These are phyloP conservation scores for Crematogaster levior DNA, from an alignment of 2,888 invertebrate species.

Conservation along the genomic window DNA sequence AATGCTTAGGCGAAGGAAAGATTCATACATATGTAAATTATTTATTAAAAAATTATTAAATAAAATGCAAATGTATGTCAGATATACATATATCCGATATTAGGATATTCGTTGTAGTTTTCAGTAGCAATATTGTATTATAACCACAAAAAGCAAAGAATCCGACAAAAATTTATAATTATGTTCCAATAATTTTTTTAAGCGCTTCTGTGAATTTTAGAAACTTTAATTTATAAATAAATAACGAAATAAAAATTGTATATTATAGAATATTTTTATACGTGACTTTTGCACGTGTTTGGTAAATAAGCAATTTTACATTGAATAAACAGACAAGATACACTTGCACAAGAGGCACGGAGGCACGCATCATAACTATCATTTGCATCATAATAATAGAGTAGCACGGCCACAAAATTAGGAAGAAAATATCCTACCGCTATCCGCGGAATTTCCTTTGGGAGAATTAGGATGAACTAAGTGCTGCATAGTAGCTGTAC, in stretches of 20 bases:
- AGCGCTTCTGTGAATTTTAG: neutral
- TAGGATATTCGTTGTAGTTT: neutral
- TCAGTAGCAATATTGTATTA: neutral
- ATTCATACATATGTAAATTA: too few species aligned
- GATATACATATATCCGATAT: too few species aligned
- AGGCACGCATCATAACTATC: neutral
- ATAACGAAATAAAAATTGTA: neutral
- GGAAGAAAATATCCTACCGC: conserved; percentile 72
- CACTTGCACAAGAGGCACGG: neutral
- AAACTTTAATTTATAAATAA: neutral
- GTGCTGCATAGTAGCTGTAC: conserved; percentile 23
- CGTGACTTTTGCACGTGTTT: neutral
- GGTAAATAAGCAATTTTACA: neutral
- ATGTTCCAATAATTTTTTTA: conserved; percentile 41
- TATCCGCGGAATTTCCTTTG: conserved; percentile 71
- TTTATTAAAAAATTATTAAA: too few species aligned
- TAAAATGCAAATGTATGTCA: too few species aligned
- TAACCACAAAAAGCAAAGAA: too few species aligned
- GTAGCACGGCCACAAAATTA: conserved; percentile 70
- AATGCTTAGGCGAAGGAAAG: too few species aligned
- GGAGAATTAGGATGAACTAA: conserved; percentile 59
- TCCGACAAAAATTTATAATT: too few species aligned
- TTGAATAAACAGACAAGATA: conserved; percentile 7
- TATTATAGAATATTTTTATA: neutral
- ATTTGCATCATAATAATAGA: conserved; percentile 38